Percentiles rank a stretch among this genome's conserved stretches.
Conservation (phyloP, 2,888 invertebrate genomes). For the Mantis religiosa region DNA sequence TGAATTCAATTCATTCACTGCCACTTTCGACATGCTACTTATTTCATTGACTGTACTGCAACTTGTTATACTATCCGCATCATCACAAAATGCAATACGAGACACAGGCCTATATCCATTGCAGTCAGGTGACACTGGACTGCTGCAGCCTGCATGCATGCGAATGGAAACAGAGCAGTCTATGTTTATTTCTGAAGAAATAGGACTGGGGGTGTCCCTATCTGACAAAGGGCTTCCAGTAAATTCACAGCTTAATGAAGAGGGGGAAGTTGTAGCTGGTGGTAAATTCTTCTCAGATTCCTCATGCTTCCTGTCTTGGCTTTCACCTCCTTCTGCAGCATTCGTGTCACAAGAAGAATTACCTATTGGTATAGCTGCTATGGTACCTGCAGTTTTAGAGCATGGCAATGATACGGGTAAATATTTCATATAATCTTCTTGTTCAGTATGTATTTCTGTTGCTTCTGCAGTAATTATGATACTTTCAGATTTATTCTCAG, state of each 20-base stretch:
- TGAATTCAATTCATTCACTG: too few relatives aligned
- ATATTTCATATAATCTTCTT: too few relatives aligned
- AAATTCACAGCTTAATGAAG: background rate
- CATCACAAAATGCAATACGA: slow-evolving; percentile 20
- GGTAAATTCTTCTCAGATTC: background rate
- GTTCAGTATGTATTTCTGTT: too few relatives aligned
- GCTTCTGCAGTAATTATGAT: too few relatives aligned
- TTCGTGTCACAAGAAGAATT: background rate
- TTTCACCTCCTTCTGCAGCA: background rate
- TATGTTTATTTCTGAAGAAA: slow-evolving; percentile 25
- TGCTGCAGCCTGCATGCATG: background rate
- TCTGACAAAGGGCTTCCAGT: background rate
- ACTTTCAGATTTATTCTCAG: too few relatives aligned
- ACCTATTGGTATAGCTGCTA: background rate
- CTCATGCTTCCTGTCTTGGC: background rate
- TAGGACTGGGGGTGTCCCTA: slow-evolving; percentile 18
- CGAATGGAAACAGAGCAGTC: background rate
- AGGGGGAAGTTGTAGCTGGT: background rate
- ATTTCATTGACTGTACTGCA: background rate
- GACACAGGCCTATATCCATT: slow-evolving; percentile 26
- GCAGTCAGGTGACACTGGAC: background rate
- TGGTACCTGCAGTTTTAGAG: background rate
- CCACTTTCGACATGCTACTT: background rate
- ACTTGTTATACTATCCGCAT: background rate
- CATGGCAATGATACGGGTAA: too few relatives aligned